Evolutionary conservation across 1,140 invertebrate genomes (phyloP).

Genomic region (Temnothorax longispinosus): DNA sequence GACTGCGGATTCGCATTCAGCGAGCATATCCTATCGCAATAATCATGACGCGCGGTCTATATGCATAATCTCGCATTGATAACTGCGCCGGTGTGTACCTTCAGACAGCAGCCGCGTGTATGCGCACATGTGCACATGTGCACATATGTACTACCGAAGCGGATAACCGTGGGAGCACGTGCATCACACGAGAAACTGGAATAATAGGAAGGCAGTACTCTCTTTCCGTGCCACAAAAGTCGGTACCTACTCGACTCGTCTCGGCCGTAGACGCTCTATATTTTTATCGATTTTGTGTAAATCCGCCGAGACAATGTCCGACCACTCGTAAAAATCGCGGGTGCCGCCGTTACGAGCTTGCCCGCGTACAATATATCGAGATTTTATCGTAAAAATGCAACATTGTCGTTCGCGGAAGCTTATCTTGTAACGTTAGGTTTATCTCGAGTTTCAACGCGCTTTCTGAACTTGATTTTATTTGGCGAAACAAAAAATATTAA

Average conservation of each 20-base stretch:
- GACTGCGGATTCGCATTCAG: conserved; percentile 32
- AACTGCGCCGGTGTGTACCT: conserved; percentile 43
- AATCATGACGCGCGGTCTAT: conserved; percentile 59
- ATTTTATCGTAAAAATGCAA: conserved; percentile 42
- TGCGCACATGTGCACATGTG: background rate
- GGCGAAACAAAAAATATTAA: background rate
- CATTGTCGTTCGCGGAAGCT: conserved; percentile 18
- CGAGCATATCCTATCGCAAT: conserved; percentile 47
- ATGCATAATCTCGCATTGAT: conserved; percentile 58
- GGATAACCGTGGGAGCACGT: conserved; percentile 63
- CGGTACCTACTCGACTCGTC: conserved; percentile 69
- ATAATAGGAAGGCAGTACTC: conserved; percentile 64
- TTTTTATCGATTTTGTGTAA: conserved; percentile 84
- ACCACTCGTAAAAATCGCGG: conserved; percentile 74
- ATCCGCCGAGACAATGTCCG: conserved; percentile 78
- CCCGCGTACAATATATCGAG: conserved; percentile 45
- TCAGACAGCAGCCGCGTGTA: background rate
- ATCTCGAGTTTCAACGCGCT: background rate
- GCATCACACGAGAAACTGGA: conserved; percentile 69
- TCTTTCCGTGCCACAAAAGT: conserved; percentile 34
- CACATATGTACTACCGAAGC: conserved; percentile 46
- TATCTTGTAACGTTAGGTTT: conserved; percentile 23
- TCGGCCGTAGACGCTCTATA: conserved; percentile 77
- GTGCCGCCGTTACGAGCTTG: conserved; percentile 62
- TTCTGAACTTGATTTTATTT: conserved; percentile 13